phyloP scores from a whole-genome alignment of 1,140 invertebrate species.

The Bicyclus anynana region DNA sequence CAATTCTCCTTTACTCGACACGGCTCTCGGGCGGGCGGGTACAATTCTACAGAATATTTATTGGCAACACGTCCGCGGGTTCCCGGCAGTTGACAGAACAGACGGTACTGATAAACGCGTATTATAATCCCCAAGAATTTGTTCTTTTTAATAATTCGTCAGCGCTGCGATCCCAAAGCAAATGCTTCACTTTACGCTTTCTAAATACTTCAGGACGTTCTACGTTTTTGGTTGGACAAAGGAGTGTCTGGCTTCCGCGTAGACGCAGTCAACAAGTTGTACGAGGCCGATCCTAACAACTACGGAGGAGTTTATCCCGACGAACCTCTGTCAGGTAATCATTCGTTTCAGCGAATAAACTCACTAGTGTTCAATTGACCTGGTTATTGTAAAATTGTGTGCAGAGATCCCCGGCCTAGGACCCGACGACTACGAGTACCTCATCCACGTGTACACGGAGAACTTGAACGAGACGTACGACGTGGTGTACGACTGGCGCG shows the following conservation, averaged over 20 bases:
- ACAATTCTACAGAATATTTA: too few species aligned
- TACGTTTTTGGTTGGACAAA: conserved; percentile 85
- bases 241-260: conserved; percentile 88
- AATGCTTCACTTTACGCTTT: neutral
- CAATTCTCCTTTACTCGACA: too few species aligned
- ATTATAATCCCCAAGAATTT: too few species aligned
- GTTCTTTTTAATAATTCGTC: too few species aligned
- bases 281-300: conserved; percentile 74
- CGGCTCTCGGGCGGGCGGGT: too few species aligned
- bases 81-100: too few species aligned
- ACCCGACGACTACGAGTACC: conserved; percentile 76
- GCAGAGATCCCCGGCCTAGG: conserved; percentile 44
- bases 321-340: conserved; percentile 70
- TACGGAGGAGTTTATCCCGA: conserved; percentile 72
- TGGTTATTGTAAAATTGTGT: too few species aligned
- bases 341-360: too few species aligned
- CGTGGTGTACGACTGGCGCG: conserved; percentile 77
- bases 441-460: conserved; percentile 80
- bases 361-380: too few species aligned
- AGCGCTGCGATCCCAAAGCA: neutral
- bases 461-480: conserved; percentile 73
- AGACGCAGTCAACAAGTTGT: conserved; percentile 80
- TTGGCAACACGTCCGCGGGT: too few species aligned
- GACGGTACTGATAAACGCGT: too few species aligned
- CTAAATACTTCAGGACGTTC: conserved; percentile 79